Conservation (phyloP, 2,113 vertebrate species). For the Pelodiscus sinensis region DNA sequence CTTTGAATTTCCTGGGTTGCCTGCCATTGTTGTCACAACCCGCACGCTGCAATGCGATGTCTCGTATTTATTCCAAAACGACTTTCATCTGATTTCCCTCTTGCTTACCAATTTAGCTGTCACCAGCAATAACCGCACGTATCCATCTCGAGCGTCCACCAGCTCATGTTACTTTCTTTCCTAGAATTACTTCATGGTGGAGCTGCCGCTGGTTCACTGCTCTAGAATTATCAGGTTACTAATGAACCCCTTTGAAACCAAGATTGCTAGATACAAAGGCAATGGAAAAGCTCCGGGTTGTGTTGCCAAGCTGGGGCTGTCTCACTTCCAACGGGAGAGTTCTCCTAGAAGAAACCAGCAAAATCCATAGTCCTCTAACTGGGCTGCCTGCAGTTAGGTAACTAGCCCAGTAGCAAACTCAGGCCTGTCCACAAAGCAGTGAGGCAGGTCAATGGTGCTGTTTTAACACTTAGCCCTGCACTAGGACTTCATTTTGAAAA, state of each 20-base stretch:
- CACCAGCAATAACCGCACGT: conserved; percentile 79
- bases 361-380: neutral
- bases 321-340: neutral
- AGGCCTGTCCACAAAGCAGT: neutral
- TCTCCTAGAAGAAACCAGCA: neutral
- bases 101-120: conserved; percentile 83
- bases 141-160: conserved; percentile 74
- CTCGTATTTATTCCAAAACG: conserved; percentile 79
- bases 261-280: conserved; percentile 7
- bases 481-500: too few species aligned
- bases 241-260: conserved; percentile 59
- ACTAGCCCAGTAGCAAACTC: neutral
- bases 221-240: conserved; percentile 80
- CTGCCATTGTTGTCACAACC: conserved; percentile 61
- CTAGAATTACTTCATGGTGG: conserved; percentile 75
- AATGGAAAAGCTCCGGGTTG: neutral
- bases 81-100: conserved; percentile 82
- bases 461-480: neutral
- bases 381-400: neutral
- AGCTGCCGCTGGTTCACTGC: conserved; percentile 75
- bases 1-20: neutral
- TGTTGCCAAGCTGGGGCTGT: neutral
- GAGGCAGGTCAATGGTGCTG: neutral
- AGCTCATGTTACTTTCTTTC: conserved; percentile 81
- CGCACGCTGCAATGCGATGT: conserved; percentile 70